Evolutionary conservation across 2,888 invertebrate species (phyloP).

Genomic region (Chrysopilus asiliformis): DNA sequence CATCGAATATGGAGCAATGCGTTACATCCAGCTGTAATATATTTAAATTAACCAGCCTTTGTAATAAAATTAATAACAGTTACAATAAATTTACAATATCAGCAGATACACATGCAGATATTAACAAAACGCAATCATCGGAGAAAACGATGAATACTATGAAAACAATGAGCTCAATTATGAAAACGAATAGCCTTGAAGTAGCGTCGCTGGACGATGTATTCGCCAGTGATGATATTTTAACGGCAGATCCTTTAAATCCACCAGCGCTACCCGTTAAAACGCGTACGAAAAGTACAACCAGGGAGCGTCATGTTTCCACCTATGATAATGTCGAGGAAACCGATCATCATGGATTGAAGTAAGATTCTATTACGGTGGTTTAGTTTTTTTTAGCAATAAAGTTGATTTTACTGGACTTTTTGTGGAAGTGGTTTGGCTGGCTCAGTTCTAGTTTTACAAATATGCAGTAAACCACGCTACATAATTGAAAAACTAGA

Average conservation of each 20-base stretch:
- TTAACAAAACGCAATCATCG: slow-evolving; percentile 13
- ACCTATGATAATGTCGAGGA: slow-evolving; percentile 59
- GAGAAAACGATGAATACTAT: slow-evolving; percentile 19
- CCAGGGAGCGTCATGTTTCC: slow-evolving; percentile 47
- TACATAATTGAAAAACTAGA: no score
- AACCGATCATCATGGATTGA: slow-evolving; percentile 38
- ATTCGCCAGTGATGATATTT: slow-evolving; percentile 16
- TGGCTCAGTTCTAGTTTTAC: no score
- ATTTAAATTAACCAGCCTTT: slow-evolving; percentile 13
- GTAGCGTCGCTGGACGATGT: slow-evolving; percentile 18
- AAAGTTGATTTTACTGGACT: no score
- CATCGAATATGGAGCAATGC: slow-evolving; percentile 8
- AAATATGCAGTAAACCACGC: no score
- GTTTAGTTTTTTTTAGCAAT: no score
- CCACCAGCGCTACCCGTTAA: slow-evolving; percentile 51
- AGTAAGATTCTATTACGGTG: no score
- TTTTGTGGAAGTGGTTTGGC: no score
- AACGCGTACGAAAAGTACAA: slow-evolving; percentile 34
- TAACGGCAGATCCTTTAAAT: no score
- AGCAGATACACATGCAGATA: no score
- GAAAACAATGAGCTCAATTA: slow-evolving; percentile 17
- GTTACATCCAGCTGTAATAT: slow-evolving; percentile 11
- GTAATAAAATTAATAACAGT: slow-evolving; percentile 10
- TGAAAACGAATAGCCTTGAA: slow-evolving; percentile 22
- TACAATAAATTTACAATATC: no score